phyloP scores from a whole-genome alignment of 2,888 invertebrate species.

The Lepetodrilus schrolli region DNA sequence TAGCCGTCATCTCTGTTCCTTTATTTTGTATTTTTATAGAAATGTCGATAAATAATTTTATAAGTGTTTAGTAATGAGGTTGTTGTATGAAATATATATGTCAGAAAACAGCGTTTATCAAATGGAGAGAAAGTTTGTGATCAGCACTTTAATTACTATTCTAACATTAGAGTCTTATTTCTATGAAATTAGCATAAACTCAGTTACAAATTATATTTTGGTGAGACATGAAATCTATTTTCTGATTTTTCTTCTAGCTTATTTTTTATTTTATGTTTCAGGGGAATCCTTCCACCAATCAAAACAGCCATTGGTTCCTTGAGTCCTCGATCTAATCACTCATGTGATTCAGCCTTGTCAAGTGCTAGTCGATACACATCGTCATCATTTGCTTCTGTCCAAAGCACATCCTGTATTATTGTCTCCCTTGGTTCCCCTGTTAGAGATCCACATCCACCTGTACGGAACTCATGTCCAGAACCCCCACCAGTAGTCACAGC shows the following conservation, averaged over 20 bases:
- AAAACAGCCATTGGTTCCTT: not conserved
- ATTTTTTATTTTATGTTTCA: not conserved
- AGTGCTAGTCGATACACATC: not conserved
- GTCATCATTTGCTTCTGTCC: not conserved
- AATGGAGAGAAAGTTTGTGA: not conserved
- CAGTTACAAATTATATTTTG: too few species aligned
- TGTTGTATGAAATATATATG: too few species aligned
- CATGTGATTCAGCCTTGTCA: not conserved
- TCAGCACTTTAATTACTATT: too few species aligned
- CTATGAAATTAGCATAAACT: not conserved
- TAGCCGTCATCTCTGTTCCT: too few species aligned
- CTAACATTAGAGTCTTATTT: not conserved
- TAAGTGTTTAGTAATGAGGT: too few species aligned
- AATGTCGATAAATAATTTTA: too few species aligned
- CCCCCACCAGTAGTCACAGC: not conserved
- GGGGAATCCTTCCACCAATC: constrained; percentile 3
- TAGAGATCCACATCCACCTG: not conserved
- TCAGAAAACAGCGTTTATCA: too few species aligned
- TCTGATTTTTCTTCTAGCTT: not conserved
- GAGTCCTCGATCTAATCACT: not conserved
- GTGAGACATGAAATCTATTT: not conserved
- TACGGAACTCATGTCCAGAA: not conserved
- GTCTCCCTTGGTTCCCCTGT: not conserved
- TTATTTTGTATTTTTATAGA: too few species aligned
- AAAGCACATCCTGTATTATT: not conserved